Conservation (phyloP, 2,113 vertebrate genomes). For the Rallus limicola region DNA sequence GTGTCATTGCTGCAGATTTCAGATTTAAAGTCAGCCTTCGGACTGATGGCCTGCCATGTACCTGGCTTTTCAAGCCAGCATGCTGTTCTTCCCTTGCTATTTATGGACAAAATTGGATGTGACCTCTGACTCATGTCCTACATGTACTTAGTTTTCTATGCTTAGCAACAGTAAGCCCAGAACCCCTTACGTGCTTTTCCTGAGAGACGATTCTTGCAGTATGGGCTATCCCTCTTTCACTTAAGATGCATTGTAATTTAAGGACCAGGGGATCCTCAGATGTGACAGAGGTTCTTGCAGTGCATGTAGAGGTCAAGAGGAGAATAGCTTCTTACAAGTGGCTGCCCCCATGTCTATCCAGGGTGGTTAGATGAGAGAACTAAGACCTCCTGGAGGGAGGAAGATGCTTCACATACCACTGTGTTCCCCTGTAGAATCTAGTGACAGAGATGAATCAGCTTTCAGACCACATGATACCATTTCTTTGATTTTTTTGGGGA, state of each 20-base stretch:
- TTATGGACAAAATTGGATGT: background rate
- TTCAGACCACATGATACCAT: background rate
- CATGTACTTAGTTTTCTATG: background rate
- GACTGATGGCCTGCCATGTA: accelerated
- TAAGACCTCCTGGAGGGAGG: background rate
- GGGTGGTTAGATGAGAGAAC: background rate
- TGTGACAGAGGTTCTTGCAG: background rate
- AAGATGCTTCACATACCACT: background rate
- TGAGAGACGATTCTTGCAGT: background rate
- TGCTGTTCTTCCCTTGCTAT: background rate
- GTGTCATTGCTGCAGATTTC: background rate
- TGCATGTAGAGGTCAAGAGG: background rate
- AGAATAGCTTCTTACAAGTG: background rate
- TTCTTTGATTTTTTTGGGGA: background rate
- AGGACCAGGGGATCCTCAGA: background rate
- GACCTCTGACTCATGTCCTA: background rate
- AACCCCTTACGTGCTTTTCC: background rate
- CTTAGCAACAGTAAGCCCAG: background rate
- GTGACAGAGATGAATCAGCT: background rate
- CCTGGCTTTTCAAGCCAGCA: background rate
- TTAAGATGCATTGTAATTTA: background rate
- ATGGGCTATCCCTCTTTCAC: background rate
- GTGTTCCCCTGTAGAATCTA: background rate
- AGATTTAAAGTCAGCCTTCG: background rate
- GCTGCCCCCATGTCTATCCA: background rate